A percentile compares a stretch with the other conserved stretches of the same genome.
Conservation (phyloP, 2,888 invertebrate species). For the Alloscopus bannaensis region DNA sequence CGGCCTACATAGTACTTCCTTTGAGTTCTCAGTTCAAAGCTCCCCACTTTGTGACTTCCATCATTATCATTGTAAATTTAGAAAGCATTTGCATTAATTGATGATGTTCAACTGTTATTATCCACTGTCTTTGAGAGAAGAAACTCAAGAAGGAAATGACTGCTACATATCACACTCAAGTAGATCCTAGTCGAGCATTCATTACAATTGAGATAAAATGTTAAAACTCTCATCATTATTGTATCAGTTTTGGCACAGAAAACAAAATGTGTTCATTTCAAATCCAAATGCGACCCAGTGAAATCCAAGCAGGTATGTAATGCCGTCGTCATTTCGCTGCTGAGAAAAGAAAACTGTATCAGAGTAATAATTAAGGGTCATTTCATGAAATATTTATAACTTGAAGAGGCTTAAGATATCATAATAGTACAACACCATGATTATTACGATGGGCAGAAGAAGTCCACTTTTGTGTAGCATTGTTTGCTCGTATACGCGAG, state of each 20-base stretch:
- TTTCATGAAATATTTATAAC: constrained; percentile 73
- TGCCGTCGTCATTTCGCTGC: no score
- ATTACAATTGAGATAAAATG: constrained; percentile 45
- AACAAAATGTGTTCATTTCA: constrained; percentile 3
- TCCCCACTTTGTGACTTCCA: constrained; percentile 13
- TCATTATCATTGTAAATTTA: constrained; percentile 67
- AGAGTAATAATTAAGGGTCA: constrained; percentile 73
- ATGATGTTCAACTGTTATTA: constrained; percentile 56
- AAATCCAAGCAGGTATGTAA: no score
- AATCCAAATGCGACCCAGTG: constrained; percentile 15
- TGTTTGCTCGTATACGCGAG: neutral
- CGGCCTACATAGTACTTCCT: no score
- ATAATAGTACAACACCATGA: constrained; percentile 29
- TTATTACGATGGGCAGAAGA: constrained; percentile 26
- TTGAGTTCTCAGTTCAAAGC: constrained; percentile 2
- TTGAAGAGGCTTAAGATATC: constrained; percentile 45
- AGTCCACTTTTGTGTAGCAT: neutral
- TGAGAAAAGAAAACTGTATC: constrained; percentile 53
- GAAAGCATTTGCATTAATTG: constrained; percentile 72
- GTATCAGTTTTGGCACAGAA: constrained; percentile 16
- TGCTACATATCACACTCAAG: constrained; percentile 15
- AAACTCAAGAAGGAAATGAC: constrained; percentile 10
- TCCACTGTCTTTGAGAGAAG: constrained; percentile 42
- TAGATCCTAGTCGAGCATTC: constrained; percentile 15
- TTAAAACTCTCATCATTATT: constrained; percentile 14